A percentile compares a stretch with the other conserved stretches of the same genome.
Evolutionary conservation across 2,113 vertebrate genomes (phyloP).

Genomic region (Crotophaga sulcirostris): DNA sequence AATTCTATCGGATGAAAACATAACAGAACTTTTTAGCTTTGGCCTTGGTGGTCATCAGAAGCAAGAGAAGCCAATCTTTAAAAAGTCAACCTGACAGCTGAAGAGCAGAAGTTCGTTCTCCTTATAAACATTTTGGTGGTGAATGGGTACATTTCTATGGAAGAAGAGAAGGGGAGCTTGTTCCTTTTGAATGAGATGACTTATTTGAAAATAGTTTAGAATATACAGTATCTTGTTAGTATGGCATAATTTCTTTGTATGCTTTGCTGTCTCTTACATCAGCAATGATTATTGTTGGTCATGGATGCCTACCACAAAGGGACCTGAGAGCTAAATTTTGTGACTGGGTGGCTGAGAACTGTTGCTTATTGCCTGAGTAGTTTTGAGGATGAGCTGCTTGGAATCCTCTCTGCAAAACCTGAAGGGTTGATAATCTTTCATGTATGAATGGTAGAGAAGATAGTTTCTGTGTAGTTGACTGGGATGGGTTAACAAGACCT

Average conservation of each 20-base stretch:
- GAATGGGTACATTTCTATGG: not conserved
- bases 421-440: not conserved
- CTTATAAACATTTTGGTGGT: not conserved
- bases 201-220: not conserved
- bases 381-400: not conserved
- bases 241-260: not conserved
- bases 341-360: not conserved
- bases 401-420: not conserved
- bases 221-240: not conserved
- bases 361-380: not conserved
- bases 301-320: not conserved
- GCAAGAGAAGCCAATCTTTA: not conserved
- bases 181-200: not conserved
- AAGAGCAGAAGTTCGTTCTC: not conserved
- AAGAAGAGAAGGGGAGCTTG: not conserved
- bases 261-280: not conserved
- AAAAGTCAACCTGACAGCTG: not conserved
- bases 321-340: not conserved
- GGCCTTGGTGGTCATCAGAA: not conserved
- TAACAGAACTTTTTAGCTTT: not conserved
- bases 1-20: not conserved
- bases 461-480: not conserved
- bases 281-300: not conserved
- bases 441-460: not conserved
- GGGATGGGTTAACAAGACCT: not conserved